A percentile compares a stretch with the other conserved stretches of the same genome.
phyloP scores from a whole-genome alignment of 2,888 invertebrate genomes.

The Drosophila helvetica region DNA sequence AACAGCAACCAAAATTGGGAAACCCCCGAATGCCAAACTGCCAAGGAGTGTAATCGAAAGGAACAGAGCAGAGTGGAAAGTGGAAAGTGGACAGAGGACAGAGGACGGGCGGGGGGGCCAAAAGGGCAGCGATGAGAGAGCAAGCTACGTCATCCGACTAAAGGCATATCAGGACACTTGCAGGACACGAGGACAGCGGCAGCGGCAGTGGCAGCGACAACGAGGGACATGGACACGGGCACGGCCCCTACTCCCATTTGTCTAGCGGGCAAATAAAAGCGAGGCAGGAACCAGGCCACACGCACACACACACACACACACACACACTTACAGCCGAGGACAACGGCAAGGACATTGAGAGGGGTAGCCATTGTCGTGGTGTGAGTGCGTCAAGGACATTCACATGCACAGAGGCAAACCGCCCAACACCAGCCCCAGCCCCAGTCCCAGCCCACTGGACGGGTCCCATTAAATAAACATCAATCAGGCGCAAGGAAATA shows the following conservation, averaged over 20 bases:
- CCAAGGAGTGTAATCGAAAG: not conserved
- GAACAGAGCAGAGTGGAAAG: not conserved
- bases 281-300: constrained; percentile 41
- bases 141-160: constrained; percentile 24
- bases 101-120: not conserved
- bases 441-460: too few species aligned
- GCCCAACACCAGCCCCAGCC: not conserved
- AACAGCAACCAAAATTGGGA: constrained; percentile 14
- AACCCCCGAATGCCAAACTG: not conserved
- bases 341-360: constrained; percentile 32
- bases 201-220: too few species aligned
- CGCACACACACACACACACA: constrained; percentile 2
- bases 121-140: constrained; percentile 23
- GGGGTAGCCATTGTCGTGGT: constrained; percentile 11
- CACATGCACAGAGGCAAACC: constrained; percentile 26
- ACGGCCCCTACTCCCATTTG: constrained; percentile 34
- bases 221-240: constrained; percentile 14
- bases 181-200: constrained; percentile 1
- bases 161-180: constrained; percentile 30
- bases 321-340: constrained; percentile 14
- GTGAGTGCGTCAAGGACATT: constrained; percentile 43
- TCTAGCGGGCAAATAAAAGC: constrained; percentile 34
- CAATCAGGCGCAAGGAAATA: constrained; percentile 52
- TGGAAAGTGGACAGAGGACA: too few species aligned
- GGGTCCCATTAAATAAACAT: constrained; percentile 51